Evolutionary conservation across 2,797 vertebrate species (phyloP).

Genomic region (Lagorchestes hirsutus): DNA sequence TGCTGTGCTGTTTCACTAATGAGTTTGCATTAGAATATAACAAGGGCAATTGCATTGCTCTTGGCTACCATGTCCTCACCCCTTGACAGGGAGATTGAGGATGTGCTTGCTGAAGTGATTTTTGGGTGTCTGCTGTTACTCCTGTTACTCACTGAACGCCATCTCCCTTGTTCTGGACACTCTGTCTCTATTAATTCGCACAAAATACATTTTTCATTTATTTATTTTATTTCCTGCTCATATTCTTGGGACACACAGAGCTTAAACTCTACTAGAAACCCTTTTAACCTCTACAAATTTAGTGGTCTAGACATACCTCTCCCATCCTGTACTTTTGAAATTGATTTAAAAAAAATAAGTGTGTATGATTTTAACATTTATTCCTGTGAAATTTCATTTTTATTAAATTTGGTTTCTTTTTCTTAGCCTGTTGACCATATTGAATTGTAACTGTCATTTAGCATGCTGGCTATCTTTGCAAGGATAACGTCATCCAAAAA

Average conservation of each 20-base stretch:
- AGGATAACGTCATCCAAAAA: not conserved
- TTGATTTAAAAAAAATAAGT: not conserved
- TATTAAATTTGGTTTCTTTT: not conserved
- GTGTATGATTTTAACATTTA: not conserved
- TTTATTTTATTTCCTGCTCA: not conserved
- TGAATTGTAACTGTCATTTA: not conserved
- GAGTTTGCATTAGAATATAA: not conserved
- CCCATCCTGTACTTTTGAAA: not conserved
- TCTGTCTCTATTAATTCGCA: not conserved
- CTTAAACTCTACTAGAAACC: not conserved
- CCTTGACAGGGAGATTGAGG: not conserved
- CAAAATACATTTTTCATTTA: not conserved
- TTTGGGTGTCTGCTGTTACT: not conserved
- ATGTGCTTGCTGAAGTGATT: not conserved
- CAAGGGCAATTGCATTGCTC: not conserved
- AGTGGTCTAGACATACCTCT: not conserved
- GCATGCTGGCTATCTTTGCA: not conserved
- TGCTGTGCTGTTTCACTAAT: not conserved
- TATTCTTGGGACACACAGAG: not conserved
- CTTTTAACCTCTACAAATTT: not conserved
- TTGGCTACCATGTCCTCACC: not conserved
- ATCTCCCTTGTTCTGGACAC: not conserved
- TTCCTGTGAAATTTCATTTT: not conserved
- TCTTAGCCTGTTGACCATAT: not conserved
- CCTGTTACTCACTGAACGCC: too few species aligned